Conservation (phyloP, 2,113 vertebrate genomes). For the Calyptommatus sinebrachiatus region DNA sequence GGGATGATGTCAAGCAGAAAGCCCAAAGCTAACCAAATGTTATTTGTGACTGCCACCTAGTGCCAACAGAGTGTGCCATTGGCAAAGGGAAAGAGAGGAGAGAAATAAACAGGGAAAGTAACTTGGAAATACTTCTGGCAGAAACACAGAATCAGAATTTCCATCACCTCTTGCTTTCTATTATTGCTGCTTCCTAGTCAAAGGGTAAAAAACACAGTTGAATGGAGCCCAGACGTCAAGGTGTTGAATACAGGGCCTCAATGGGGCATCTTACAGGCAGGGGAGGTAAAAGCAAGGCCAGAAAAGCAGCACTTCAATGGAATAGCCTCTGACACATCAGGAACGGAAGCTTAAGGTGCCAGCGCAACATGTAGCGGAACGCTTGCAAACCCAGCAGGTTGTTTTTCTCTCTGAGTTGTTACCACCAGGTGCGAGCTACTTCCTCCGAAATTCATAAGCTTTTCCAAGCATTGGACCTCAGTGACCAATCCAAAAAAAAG, state of each 20-base stretch:
- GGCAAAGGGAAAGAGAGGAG: not conserved
- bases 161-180: slow-evolving; percentile 23
- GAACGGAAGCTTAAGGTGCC: slow-evolving; percentile 25
- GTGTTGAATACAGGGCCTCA: slow-evolving; percentile 33
- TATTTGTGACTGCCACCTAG: slow-evolving; percentile 55
- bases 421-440: slow-evolving; percentile 28
- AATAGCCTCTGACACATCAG: slow-evolving; percentile 25
- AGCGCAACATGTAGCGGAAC: slow-evolving; percentile 14
- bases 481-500: not conserved
- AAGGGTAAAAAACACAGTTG: slow-evolving; percentile 11
- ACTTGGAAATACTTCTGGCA: slow-evolving; percentile 6
- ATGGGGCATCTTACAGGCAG: slow-evolving; percentile 10
- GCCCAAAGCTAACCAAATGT: rapidly evolving
- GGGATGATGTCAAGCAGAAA: not conserved
- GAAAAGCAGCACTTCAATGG: slow-evolving; percentile 10
- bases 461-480: slow-evolving; percentile 46
- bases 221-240: slow-evolving; percentile 8
- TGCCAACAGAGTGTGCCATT: slow-evolving; percentile 20
- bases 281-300: not conserved
- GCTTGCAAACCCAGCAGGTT: slow-evolving; percentile 49
- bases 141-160: slow-evolving; percentile 42
- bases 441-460: slow-evolving; percentile 40
- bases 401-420: slow-evolving; percentile 37
- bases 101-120: slow-evolving; percentile 5
- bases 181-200: slow-evolving; percentile 30